Percentiles rank a stretch among this genome's conserved stretches.
phyloP scores from a whole-genome alignment of 2,888 invertebrate genomes.

The Balanococcus diminutus region DNA sequence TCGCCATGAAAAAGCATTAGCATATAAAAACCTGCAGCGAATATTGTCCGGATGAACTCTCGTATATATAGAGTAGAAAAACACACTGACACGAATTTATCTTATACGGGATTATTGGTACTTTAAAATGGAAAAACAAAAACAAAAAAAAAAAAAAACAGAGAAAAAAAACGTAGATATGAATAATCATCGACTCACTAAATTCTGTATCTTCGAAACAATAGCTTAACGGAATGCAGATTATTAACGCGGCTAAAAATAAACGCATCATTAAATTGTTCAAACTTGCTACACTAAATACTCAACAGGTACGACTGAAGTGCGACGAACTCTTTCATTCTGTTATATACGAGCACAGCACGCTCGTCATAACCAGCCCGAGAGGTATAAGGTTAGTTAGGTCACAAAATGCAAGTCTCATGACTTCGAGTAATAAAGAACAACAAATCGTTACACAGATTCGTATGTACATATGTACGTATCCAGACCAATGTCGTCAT shows the following conservation, averaged over 20 bases:
- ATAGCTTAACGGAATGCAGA: constrained; percentile 20
- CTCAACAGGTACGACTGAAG: constrained; percentile 48
- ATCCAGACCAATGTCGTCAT: constrained; percentile 23
- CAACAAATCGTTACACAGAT: neutral
- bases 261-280: constrained; percentile 43
- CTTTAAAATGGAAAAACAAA: too few species aligned
- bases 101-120: neutral
- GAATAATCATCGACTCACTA: constrained; percentile 22
- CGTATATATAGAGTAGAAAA: neutral
- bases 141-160: neutral
- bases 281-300: constrained; percentile 41
- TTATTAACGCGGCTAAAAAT: constrained; percentile 32
- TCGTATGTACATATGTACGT: neutral
- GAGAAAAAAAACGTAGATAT: neutral
- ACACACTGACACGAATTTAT: neutral
- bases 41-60: neutral
- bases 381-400: constrained; percentile 34
- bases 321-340: constrained; percentile 51
- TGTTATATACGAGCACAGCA: constrained; percentile 35
- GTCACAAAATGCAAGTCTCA: constrained; percentile 31
- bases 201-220: constrained; percentile 44
- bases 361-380: neutral
- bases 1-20: neutral
- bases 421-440: neutral
- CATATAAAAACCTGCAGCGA: neutral